Base-by-base conservation (phyloP, 2,113 vertebrate species). In the Porphyrio hochstetteri region DNA sequence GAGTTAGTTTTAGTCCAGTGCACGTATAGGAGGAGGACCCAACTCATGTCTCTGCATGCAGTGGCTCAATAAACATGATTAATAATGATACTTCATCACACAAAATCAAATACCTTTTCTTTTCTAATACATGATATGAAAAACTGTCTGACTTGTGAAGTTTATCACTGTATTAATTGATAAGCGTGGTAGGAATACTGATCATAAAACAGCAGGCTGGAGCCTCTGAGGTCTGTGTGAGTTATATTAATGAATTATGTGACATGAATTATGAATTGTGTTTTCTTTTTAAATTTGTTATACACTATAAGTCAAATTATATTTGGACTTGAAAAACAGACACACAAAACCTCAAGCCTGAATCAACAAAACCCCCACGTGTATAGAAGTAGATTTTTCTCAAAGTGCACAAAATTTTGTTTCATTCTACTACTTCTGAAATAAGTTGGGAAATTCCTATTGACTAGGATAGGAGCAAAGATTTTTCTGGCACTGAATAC, bases 141-240 rank as follows among this genome's bases (percentile, higher is more conserved):
- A 96, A 97, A 71, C 36, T 85, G 75, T 92, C 90, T 90, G 61
- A 80, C 93, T 96, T 69, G 23, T 95, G 86, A 90, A 79, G 53
- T 90, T 90, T 90, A 86, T 63, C 71, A 63, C 59, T 78, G 75
- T 76, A 50, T 95, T 95, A 95, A 95, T 90, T 96, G 92, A 94
- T 75, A 81, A 81, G 48, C 7, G 0, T 91, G 87, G 74, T 79
- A 71, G 90, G 93, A 97, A 95, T 95, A 81, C 67, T 74, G 87
- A 96, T 93, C 65, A 95, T 56, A 93, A 92, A 82, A 23, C 59
- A 84, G 86, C 91, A 97, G 94, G 59, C 82, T 91, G 18, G 86
- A 83, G 61, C 55, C 67, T 84, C 52, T 83, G 74, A 96, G 90
- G 71, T 94, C 72, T 50, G 74, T 93, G 61, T 95, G 81, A 80